These are phyloP conservation scores for Hesperophylax magnus DNA, from an alignment of 1,140 invertebrate species.

Conservation along the genomic window DNA sequence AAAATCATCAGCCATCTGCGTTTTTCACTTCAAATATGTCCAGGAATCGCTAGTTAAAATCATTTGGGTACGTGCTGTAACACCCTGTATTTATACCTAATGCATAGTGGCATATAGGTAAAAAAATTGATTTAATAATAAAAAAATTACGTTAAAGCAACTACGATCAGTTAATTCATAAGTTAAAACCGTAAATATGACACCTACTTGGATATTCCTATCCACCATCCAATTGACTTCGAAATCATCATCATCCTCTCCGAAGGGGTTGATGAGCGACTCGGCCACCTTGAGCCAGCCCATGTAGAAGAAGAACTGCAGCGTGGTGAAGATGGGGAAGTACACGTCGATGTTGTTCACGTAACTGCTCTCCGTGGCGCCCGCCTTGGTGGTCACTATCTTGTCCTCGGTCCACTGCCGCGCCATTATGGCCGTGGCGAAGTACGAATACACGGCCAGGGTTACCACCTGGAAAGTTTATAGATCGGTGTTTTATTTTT, in stretches of 20 bases:
- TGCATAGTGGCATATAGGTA: too few relatives aligned
- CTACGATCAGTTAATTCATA: too few relatives aligned
- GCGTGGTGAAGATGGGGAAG: slow-evolving; percentile 89
- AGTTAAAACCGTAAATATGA: too few relatives aligned
- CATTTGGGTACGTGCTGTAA: too few relatives aligned
- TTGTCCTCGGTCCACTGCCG: slow-evolving; percentile 83
- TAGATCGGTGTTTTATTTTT: too few relatives aligned
- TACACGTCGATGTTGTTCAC: slow-evolving; percentile 80
- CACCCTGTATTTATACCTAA: too few relatives aligned
- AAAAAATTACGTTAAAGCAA: too few relatives aligned
- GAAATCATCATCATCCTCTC: slow-evolving; percentile 89
- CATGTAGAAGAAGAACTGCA: slow-evolving; percentile 91
- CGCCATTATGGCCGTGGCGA: slow-evolving; percentile 85
- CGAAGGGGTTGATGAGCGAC: slow-evolving; percentile 89
- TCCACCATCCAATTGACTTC: slow-evolving; percentile 91
- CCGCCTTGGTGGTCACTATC: slow-evolving; percentile 56
- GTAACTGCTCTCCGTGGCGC: slow-evolving; percentile 61
- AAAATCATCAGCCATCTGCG: too few relatives aligned
- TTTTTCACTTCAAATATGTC: too few relatives aligned
- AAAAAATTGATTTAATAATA: too few relatives aligned
- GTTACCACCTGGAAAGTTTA: slow-evolving; percentile 82
- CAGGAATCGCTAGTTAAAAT: too few relatives aligned
- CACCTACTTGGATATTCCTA: slow-evolving; percentile 82
- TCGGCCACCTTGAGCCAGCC: slow-evolving; percentile 95
- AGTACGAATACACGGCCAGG: slow-evolving; percentile 92